These are phyloP conservation scores for Arctocebus calabarensis DNA, from an alignment of 2,797 vertebrate species.

Conservation along the genomic window DNA sequence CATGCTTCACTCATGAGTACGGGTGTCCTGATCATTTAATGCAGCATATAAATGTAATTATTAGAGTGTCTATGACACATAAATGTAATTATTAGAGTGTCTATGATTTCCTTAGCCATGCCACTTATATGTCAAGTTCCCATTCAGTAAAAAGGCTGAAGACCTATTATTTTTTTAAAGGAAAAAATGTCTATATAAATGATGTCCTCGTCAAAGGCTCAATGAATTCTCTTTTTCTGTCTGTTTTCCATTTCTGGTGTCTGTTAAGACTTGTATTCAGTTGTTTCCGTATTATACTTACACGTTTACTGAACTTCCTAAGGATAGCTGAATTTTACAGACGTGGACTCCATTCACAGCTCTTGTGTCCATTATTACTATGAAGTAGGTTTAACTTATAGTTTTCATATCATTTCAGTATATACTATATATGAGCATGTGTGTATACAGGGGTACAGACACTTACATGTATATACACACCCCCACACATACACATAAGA, in stretches of 20 bases:
- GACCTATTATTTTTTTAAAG: background rate
- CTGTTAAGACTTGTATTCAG: background rate
- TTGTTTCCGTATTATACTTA: conserved; percentile 6
- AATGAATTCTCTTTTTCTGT: conserved; percentile 22
- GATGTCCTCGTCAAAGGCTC: background rate
- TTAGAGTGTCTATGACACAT: background rate
- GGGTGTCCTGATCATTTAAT: background rate
- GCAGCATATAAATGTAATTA: background rate
- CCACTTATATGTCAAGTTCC: background rate
- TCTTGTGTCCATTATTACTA: background rate
- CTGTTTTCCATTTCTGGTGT: background rate
- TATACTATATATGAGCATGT: background rate
- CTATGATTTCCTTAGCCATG: background rate
- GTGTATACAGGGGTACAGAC: no score
- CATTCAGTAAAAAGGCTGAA: background rate
- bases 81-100: background rate
- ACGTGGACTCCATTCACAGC: background rate
- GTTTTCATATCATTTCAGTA: background rate
- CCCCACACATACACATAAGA: background rate
- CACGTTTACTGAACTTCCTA: conserved; percentile 34
- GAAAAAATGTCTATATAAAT: conserved; percentile 31
- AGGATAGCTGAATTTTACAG: background rate
- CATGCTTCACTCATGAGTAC: background rate
- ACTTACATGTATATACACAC: background rate
- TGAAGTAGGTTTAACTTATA: background rate